Base-by-base conservation (phyloP, 1,140 invertebrate species). In the Antheraea pernyi region DNA sequence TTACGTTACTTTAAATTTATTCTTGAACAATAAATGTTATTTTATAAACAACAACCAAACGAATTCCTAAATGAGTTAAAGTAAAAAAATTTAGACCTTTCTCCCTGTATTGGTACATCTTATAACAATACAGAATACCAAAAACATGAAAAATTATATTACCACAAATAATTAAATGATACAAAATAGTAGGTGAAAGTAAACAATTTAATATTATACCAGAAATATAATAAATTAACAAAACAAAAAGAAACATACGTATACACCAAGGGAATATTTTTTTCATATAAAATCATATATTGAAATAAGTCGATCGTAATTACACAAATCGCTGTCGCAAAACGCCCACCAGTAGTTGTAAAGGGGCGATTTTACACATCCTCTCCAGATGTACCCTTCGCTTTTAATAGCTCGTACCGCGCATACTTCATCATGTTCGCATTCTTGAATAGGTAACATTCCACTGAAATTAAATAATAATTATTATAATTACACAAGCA, bases 301-400 rank as follows among this genome's bases (percentile, higher is more conserved):
- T 13, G 78, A 80, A 13, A 80, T 59, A 58, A 81, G 42, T 18
- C 59, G 69, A 48, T 86, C 83, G 65, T 83, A 79, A 67, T 89
- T 89, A 74, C 85, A 89, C 0, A 84, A 70, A 71, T 87, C 82
- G 11, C 42, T 78, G 22, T 85, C 80, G 65, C 88, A 89, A 16
- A 88, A 61, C 9, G 68, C 68, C 79, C 80, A 88, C 80, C 81
- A 88, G 64, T 91, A 84, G 69, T 91, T 89, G 65, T 83, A 91
- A 11, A 85, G 73, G 4, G 86, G 85, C 6, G 53, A 67, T 22
- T 76, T 73, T 3, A 84, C 30, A 71, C 88, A 89, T 18, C 86
- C 88, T 11, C 86, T 53, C 46, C 46, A 86, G 10, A 89, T 68
- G 59, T 85, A 89, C 7, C 83, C 86, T 63, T 79, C 69, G 13